phyloP scores from a whole-genome alignment of 2,797 vertebrate species.

The Fratercula arctica region DNA sequence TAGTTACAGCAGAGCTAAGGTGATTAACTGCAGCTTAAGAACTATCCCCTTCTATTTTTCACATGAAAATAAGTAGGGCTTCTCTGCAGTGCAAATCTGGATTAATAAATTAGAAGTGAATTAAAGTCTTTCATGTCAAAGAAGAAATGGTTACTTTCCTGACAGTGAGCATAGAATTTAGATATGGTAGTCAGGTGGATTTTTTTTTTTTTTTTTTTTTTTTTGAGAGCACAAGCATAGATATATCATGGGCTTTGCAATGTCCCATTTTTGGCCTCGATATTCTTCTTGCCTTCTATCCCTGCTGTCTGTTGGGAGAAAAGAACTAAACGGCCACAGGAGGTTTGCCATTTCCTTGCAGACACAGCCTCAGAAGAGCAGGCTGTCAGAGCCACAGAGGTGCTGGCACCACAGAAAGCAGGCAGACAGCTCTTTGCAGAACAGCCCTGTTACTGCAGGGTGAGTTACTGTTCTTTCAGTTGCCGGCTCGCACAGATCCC shows the following conservation, averaged over 20 bases:
- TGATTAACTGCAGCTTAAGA: constrained; percentile 60
- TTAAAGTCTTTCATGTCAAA: not conserved
- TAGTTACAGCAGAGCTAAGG: constrained; percentile 46
- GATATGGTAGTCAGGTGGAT: not conserved
- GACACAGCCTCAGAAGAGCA: not conserved
- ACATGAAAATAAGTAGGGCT: constrained; percentile 58
- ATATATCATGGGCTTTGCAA: not conserved
- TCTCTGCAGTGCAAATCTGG: constrained; percentile 55
- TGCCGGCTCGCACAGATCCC: not conserved
- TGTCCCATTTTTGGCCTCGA: not conserved
- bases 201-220: not conserved
- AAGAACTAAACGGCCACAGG: not conserved
- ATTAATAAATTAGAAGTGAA: constrained; percentile 57
- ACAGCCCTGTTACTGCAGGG: accelerated
- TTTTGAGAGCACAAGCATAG: not conserved
- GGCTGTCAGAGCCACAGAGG: not conserved
- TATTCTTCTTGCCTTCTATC: not conserved
- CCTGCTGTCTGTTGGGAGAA: not conserved
- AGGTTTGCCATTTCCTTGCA: not conserved
- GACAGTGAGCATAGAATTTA: not conserved
- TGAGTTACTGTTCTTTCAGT: not conserved
- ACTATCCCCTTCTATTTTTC: constrained; percentile 65
- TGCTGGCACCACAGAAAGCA: not conserved
- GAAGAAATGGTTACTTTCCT: not conserved
- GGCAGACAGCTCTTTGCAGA: not conserved